These are phyloP conservation scores for Hoplias malabaricus DNA, from an alignment of 2,113 vertebrate genomes.

Conservation along the genomic window DNA sequence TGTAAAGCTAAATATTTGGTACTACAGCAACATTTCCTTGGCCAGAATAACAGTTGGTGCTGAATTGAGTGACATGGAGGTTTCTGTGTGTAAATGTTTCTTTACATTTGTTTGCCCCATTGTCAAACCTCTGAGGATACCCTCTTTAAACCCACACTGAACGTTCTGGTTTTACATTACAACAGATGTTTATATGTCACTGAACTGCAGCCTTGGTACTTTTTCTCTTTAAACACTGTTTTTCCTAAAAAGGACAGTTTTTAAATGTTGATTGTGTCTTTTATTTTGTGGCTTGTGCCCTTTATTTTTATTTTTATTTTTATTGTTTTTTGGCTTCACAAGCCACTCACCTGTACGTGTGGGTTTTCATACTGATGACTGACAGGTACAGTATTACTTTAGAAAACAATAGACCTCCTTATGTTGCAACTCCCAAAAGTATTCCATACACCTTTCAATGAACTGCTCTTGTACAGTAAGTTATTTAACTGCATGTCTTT, in stretches of 20 bases:
- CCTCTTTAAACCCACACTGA: constrained; percentile 3
- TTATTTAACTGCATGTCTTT: constrained; percentile 69
- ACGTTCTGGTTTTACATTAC: background rate
- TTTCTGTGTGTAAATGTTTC: constrained; percentile 50
- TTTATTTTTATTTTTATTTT: no score
- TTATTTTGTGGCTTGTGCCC: constrained; percentile 34
- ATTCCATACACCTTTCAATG: constrained; percentile 11
- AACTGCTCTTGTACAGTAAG: constrained; percentile 70
- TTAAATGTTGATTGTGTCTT: constrained; percentile 33
- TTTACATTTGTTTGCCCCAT: constrained; percentile 50
- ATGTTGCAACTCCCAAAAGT: constrained; percentile 30
- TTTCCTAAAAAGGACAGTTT: constrained; percentile 38
- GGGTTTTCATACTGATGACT: constrained; percentile 37
- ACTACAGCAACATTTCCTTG: constrained; percentile 66
- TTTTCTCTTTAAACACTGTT: constrained; percentile 42
- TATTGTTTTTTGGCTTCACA: constrained; percentile 1
- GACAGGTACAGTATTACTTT: constrained; percentile 50
- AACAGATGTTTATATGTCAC: background rate
- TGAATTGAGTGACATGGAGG: constrained; percentile 57
- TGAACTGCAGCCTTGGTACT: constrained; percentile 57
- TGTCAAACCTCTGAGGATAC: background rate
- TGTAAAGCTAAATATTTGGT: constrained; percentile 71
- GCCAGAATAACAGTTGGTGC: constrained; percentile 35
- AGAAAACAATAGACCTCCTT: background rate
- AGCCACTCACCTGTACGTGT: background rate